A percentile compares a stretch with the other conserved stretches of the same genome.
These are phyloP conservation scores for Acleris sparsana DNA, from an alignment of 2,888 invertebrate genomes.

Conservation along the genomic window DNA sequence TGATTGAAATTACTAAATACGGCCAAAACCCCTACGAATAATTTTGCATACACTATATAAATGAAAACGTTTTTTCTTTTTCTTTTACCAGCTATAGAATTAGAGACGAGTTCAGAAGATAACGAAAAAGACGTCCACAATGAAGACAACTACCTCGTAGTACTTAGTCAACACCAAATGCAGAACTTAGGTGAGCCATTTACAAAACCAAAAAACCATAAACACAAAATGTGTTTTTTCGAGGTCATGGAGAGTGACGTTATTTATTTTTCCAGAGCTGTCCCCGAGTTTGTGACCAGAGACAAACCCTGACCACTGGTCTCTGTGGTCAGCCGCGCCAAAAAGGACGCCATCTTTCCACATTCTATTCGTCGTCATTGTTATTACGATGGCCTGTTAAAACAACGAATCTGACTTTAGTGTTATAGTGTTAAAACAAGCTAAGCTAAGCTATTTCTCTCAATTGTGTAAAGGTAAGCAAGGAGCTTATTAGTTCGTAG, in stretches of 20 bases:
- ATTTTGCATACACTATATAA: too few species aligned
- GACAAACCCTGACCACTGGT: slow-evolving; percentile 57
- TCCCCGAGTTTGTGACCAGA: slow-evolving; percentile 69
- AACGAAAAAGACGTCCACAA: slow-evolving; percentile 50
- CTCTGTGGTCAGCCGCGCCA: slow-evolving; percentile 58
- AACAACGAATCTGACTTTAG: slow-evolving; percentile 26
- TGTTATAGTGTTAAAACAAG: slow-evolving; percentile 12
- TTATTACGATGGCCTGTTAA: slow-evolving; percentile 30
- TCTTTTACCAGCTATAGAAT: slow-evolving; percentile 52
- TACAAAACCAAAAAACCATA: too few species aligned
- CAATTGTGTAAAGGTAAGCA: slow-evolving; percentile 21
- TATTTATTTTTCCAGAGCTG: slow-evolving; percentile 52
- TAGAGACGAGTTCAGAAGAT: slow-evolving; percentile 46
- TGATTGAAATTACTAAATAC: too few species aligned
- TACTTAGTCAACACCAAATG: slow-evolving; percentile 73
- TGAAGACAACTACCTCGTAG: slow-evolving; percentile 59
- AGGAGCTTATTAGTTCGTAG: slow-evolving; percentile 32
- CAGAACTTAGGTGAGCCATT: slow-evolving; percentile 61
- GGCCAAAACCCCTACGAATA: too few species aligned
- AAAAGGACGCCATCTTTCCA: slow-evolving; percentile 36
- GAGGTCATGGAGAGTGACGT: neutral
- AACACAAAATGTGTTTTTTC: too few species aligned
- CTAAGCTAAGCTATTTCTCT: slow-evolving; percentile 8
- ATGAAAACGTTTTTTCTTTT: neutral
- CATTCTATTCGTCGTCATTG: slow-evolving; percentile 29